These are phyloP conservation scores for Acleris sparsana DNA, from an alignment of 2,888 invertebrate genomes.

Conservation along the genomic window DNA sequence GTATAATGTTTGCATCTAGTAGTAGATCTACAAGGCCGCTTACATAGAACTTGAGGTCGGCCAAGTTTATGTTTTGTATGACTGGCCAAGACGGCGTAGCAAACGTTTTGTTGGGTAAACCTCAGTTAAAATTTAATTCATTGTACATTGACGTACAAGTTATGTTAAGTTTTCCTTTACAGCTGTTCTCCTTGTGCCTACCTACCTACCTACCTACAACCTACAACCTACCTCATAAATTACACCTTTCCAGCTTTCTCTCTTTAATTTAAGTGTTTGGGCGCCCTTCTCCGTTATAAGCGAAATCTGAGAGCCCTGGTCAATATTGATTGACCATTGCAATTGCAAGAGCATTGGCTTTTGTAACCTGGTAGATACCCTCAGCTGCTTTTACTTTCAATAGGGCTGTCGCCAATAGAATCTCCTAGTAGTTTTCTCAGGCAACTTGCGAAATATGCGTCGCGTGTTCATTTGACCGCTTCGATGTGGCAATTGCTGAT, in stretches of 20 bases:
- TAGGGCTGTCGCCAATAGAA: constrained; percentile 8
- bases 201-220: too few species aligned
- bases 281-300: not conserved
- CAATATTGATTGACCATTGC: too few species aligned
- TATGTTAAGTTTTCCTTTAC: too few species aligned
- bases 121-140: constrained; percentile 1
- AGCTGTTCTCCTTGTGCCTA: too few species aligned
- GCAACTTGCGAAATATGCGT: not conserved
- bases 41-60: not conserved
- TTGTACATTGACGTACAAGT: too few species aligned
- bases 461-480: not conserved
- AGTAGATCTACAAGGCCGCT: not conserved
- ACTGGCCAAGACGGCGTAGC: constrained; percentile 5
- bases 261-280: not conserved
- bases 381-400: constrained; percentile 10
- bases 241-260: constrained; percentile 1
- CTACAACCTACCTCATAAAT: too few species aligned
- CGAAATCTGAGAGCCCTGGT: constrained; percentile 17
- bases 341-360: too few species aligned
- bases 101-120: constrained; percentile 2
- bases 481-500: not conserved
- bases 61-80: constrained; percentile 2
- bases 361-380: not conserved
- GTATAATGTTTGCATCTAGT: constrained; percentile 3
- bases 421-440: not conserved